These are phyloP conservation scores for Acrocephalus scirpaceus DNA, from an alignment of 2,797 vertebrate species.

Conservation along the genomic window DNA sequence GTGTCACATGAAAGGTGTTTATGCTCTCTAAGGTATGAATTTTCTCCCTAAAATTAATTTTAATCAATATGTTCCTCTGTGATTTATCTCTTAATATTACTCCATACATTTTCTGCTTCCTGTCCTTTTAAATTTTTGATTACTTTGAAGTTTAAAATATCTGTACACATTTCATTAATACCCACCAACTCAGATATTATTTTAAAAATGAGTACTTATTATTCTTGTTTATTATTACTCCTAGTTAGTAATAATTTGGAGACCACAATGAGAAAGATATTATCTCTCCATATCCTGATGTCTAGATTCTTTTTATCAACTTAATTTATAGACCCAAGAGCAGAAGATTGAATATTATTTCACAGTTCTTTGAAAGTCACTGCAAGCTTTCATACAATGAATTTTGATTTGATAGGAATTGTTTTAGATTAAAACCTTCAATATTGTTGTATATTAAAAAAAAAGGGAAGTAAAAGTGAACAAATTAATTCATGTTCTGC, in stretches of 20 bases:
- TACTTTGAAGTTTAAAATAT: background rate
- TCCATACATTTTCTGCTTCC: background rate
- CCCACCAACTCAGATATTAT: background rate
- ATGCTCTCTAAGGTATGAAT: background rate
- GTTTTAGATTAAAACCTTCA: background rate
- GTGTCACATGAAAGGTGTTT: background rate
- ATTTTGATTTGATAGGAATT: background rate
- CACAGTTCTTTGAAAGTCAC: background rate
- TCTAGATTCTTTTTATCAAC: background rate
- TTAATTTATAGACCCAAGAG: background rate
- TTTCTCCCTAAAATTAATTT: background rate
- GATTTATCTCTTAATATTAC: background rate
- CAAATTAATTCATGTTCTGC: slow-evolving; percentile 1
- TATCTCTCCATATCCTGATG: background rate
- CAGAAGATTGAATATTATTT: background rate
- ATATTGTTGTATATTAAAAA: background rate
- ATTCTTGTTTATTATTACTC: background rate
- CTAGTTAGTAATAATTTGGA: background rate
- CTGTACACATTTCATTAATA: background rate
- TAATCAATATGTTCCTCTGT: background rate
- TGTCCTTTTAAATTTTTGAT: background rate
- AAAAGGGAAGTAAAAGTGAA: background rate
- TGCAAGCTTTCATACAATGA: background rate
- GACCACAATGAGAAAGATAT: background rate
- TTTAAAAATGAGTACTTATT: background rate